phyloP scores from a whole-genome alignment of 1,140 invertebrate species.

The Drosophila nigrodunni region DNA sequence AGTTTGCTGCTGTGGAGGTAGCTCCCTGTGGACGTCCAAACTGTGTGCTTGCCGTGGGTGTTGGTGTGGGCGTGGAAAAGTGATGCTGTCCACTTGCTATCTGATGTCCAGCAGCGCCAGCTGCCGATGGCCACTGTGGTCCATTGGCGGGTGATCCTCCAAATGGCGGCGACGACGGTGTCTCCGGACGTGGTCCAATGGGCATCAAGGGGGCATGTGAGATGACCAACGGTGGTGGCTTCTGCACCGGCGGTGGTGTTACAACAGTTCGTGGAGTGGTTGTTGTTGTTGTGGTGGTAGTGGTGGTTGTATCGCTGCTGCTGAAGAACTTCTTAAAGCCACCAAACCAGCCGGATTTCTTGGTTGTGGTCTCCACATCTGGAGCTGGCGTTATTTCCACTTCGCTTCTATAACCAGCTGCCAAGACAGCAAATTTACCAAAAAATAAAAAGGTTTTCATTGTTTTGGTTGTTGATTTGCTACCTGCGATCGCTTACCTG shows the following conservation, averaged over 20 bases:
- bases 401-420: constrained; percentile 73
- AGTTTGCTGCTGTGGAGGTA: constrained; percentile 38
- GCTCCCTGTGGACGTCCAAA: constrained; percentile 9
- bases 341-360: constrained; percentile 79
- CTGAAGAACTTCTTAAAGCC: constrained; percentile 67
- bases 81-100: background rate
- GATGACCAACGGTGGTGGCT: constrained; percentile 73
- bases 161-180: constrained; percentile 67
- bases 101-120: constrained; percentile 1
- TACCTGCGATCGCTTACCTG: constrained; percentile 58
- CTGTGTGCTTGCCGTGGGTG: background rate
- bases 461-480: background rate
- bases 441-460: too few relatives aligned
- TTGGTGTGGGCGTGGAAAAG: background rate
- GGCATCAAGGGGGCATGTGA: constrained; percentile 76
- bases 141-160: constrained; percentile 39
- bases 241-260: constrained; percentile 46
- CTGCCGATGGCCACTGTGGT: constrained; percentile 67
- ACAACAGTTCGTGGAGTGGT: constrained; percentile 20
- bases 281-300: constrained; percentile 38
- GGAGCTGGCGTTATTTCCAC: constrained; percentile 74
- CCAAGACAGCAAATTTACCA: too few relatives aligned
- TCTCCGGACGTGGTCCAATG: constrained; percentile 74
- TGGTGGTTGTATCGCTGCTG: constrained; percentile 44
- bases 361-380: constrained; percentile 67